Percentiles rank a stretch among this genome's conserved stretches.
These are phyloP conservation scores for Pandemis corylana DNA, from an alignment of 2,888 invertebrate species.

Conservation along the genomic window DNA sequence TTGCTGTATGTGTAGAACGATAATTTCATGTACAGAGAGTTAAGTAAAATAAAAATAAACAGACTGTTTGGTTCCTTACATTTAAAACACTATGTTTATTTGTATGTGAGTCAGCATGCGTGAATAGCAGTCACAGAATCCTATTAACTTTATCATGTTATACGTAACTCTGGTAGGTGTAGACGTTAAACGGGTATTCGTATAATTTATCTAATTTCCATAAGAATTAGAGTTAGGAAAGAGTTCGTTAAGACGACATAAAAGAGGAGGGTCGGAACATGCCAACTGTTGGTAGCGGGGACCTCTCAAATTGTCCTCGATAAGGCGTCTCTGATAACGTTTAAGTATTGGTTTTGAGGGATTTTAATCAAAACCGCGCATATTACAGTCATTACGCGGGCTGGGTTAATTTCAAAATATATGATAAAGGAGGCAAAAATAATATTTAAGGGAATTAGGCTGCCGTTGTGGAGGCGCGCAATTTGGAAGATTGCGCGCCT, in stretches of 20 bases:
- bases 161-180: conserved; percentile 19
- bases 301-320: conserved; percentile 61
- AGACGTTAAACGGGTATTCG: conserved; percentile 22
- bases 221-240: conserved; percentile 49
- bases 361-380: conserved; percentile 78
- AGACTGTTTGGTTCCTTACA: not conserved
- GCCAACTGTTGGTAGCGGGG: conserved; percentile 41
- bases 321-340: conserved; percentile 70
- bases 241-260: conserved; percentile 54
- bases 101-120: not conserved
- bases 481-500: conserved; percentile 78
- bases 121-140: not conserved
- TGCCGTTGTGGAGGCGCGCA: conserved; percentile 72
- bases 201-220: conserved; percentile 48
- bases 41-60: not conserved
- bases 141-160: conserved; percentile 18
- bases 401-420: conserved; percentile 81
- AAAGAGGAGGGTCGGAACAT: conserved; percentile 56
- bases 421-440: conserved; percentile 79
- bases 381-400: conserved; percentile 77
- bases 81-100: not conserved
- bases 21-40: not conserved
- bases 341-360: conserved; percentile 82
- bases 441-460: conserved; percentile 82
- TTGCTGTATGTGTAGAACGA: not conserved